Evolutionary conservation across 2,888 invertebrate genomes (phyloP), one percentile per base, ranked within the genome.

Genomic region (Oxycera nigricornis): DNA sequence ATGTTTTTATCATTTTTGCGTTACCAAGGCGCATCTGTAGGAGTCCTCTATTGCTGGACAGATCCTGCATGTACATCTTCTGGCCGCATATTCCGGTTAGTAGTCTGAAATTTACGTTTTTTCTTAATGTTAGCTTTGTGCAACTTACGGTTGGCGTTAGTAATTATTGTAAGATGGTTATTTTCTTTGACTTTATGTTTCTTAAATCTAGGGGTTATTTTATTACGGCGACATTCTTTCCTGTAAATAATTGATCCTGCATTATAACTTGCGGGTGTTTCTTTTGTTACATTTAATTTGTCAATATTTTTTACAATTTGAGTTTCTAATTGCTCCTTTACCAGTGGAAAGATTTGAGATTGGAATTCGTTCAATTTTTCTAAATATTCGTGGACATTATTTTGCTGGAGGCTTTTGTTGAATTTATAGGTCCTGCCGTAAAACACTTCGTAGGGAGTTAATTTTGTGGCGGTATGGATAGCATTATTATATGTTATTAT

Each of bases 341-440:
- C 61, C 30, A 3, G 11, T 0, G 62, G 72, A 1, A 41, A 72
- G 1, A 74, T n/a, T 61, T 70, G 17, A 4, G 24, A 30, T 22
- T 61, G 46, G 26, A 72, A 74, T 24, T 22, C 17, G 1, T 72
- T 70, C 14, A 74, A 50, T 2, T 70, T 72, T 1, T 74, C 0
- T 28, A 68, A 30, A 39, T 74, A 74, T 24, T 74, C 74, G 24
- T 74, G 61, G 0, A 28, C 62, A 1, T 9, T 46, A n/a, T 50
- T 61, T 26, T 68, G 30, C 52, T 55, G 11, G 41, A 41, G n/a
- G n/a, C n/a, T 6, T 17, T 72, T 67, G 28, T 68, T 24, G 55
- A 65, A 65, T 9, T 65, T 41, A 39, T 39, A 41, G 2, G 41
- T 39, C 11, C 68, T n/a, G 1, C 68, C 68, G n/a, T 46, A 50